phyloP scores from a whole-genome alignment of 2,113 vertebrate genomes.

The Tonatia bakeri region DNA sequence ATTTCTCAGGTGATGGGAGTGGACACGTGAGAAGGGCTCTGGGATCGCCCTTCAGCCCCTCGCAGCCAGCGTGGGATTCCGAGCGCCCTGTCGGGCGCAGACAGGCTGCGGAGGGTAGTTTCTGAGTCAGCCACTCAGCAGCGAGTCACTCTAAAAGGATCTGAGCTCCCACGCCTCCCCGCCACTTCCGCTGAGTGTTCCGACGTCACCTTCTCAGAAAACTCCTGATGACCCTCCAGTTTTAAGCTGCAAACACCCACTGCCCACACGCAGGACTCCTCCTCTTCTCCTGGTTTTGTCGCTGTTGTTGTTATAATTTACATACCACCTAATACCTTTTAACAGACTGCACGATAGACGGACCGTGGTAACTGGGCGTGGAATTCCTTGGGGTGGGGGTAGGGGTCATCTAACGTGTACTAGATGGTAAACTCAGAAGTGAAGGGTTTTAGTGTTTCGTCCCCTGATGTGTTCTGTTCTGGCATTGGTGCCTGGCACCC shows the following conservation, averaged over 20 bases:
- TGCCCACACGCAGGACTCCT: not conserved
- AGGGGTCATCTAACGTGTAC: not conserved
- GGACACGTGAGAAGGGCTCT: not conserved
- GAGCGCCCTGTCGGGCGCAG: not conserved
- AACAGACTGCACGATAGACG: not conserved
- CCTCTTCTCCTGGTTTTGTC: not conserved
- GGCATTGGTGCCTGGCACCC: not conserved
- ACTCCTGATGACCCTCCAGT: not conserved
- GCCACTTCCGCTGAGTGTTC: not conserved
- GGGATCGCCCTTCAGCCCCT: too few relatives aligned
- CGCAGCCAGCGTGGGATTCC: not conserved
- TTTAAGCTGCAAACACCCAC: not conserved
- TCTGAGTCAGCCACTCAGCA: not conserved
- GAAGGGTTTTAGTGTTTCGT: not conserved
- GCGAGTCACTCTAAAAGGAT: not conserved
- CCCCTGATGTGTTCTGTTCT: not conserved
- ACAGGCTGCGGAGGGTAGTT: rapidly evolving
- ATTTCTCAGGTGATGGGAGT: not conserved
- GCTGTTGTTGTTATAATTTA: not conserved
- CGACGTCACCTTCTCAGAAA: not conserved
- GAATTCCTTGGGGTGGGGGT: too few relatives aligned
- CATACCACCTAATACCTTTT: not conserved
- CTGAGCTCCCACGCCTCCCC: too few relatives aligned
- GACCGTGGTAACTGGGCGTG: too few relatives aligned
- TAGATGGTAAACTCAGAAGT: not conserved